Conservation (phyloP, 2,888 invertebrate genomes). For the Hyposoter didymator region DNA sequence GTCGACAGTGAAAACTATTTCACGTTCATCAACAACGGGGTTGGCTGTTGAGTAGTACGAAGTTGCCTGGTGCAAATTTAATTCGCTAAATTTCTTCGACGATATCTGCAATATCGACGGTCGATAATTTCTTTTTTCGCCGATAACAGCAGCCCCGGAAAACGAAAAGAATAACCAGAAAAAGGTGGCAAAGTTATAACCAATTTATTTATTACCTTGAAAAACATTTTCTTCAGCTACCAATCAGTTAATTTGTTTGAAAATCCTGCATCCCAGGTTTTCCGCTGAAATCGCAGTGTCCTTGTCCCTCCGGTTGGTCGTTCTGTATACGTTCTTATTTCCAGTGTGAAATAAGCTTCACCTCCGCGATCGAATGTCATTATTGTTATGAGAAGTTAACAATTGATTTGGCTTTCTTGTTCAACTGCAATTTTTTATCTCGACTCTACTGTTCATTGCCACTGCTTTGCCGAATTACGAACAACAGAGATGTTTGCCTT, state of each 20-base stretch:
- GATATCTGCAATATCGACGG: neutral
- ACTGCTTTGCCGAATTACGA: neutral
- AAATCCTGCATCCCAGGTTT: neutral
- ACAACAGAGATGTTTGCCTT: constrained; percentile 71
- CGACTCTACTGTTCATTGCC: neutral
- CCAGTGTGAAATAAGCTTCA: neutral
- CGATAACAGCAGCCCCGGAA: neutral
- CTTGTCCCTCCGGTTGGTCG: neutral
- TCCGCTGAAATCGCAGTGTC: neutral
- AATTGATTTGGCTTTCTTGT: constrained; percentile 11
- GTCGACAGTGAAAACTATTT: neutral
- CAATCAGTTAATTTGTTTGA: neutral
- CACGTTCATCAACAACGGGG: neutral
- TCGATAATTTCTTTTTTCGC: neutral
- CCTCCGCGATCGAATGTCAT: constrained; percentile 14
- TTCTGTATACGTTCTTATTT: neutral
- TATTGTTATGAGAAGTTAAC: constrained; percentile 15
- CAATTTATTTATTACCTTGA: neutral
- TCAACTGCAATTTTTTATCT: neutral
- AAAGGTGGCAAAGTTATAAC: neutral
- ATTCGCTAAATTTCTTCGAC: neutral
- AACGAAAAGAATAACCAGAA: neutral
- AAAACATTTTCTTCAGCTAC: neutral
- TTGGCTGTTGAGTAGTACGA: neutral
- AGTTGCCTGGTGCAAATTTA: neutral